Conservation (phyloP, 1,140 invertebrate genomes). For the Psilanteris sp. region DNA sequence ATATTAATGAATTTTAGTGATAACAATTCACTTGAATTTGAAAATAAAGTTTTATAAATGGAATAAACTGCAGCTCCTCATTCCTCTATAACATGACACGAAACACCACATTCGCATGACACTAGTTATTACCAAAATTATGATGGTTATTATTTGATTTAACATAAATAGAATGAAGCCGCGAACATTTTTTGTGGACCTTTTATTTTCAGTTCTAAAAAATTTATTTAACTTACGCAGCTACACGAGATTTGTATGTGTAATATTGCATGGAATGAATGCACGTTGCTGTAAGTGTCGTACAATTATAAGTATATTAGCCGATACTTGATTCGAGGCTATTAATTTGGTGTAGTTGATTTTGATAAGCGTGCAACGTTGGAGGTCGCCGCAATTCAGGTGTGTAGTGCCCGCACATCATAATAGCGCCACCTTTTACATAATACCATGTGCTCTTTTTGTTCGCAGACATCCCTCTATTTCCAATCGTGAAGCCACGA, state of each 20-base stretch:
- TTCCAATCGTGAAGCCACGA: conserved; percentile 77
- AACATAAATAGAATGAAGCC: too few species aligned
- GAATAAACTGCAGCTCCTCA: conserved; percentile 19
- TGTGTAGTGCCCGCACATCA: conserved; percentile 43
- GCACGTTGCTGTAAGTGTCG: conserved; percentile 60
- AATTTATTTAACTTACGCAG: conserved; percentile 22
- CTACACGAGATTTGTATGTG: conserved; percentile 36
- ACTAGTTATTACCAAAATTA: conserved; percentile 10
- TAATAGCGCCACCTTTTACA: conserved; percentile 35
- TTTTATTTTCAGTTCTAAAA: conserved; percentile 14
- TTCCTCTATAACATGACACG: too few species aligned
- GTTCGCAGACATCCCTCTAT: conserved; percentile 76
- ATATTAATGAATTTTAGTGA: too few species aligned
- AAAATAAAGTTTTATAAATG: conserved; percentile 39
- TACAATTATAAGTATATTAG: conserved; percentile 53
- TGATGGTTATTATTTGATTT: not conserved
- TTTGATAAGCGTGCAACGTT: conserved; percentile 45
- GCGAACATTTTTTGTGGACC: too few species aligned
- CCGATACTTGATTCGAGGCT: conserved; percentile 24
- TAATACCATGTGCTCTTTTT: conserved; percentile 53
- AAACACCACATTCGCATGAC: too few species aligned
- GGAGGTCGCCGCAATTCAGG: conserved; percentile 52
- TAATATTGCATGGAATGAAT: conserved; percentile 64
- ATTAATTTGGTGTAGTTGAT: conserved; percentile 53
- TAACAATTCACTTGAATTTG: conserved; percentile 3